Evolutionary conservation across 2,113 vertebrate genomes (phyloP), one percentile per base, ranked within the genome.

Genomic region (Dicaeum eximium): DNA sequence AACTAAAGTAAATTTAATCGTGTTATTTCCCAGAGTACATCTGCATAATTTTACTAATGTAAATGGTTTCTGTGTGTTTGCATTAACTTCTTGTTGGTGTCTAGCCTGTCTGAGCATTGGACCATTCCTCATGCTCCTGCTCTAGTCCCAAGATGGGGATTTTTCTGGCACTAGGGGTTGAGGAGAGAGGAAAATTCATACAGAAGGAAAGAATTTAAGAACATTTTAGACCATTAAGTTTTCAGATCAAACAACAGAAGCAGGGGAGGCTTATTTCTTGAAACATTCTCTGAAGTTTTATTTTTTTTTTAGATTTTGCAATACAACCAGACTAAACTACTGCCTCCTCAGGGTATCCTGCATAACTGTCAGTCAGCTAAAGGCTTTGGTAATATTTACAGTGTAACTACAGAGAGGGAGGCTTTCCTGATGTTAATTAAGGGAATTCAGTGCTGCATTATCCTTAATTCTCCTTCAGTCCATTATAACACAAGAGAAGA

Each of bases 101-200:
- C 48, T 90, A 54, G 28, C 65, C 30, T 56, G 30, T 50, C 48
- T 75, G 86, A 87, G 57, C 65, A 38, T 4, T 1, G 9, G 61
- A n/a, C 31, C 50, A 45, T 30, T 65, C n/a, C 54, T 81, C 2
- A 0, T 12, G 37, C 30, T 75, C 15, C 42, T 61, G 18, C 70
- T 74, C 22, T 23, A 37, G 18, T 8, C 16, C 23, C 0, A 1
- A 9, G 7, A 4, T 7, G 8, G 6, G 23, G 12, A 73, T 66
- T 77, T 27, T 66, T 72, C 47, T 42, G 65, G 54, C 22, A 15
- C 38, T 67, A 0, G 1, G 6, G 10, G 18, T 27, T 50, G 15
- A 16, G 57, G 28, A 45, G 45, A 57, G 13, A 66, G 8, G 15
- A 66, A 56, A 44, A 65, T 12, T 56, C 28, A 28, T 15, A 40